A percentile compares a stretch with the other conserved stretches of the same genome.
Conservation (phyloP, 2,113 vertebrate species). For the Sphyrna mokarran region DNA sequence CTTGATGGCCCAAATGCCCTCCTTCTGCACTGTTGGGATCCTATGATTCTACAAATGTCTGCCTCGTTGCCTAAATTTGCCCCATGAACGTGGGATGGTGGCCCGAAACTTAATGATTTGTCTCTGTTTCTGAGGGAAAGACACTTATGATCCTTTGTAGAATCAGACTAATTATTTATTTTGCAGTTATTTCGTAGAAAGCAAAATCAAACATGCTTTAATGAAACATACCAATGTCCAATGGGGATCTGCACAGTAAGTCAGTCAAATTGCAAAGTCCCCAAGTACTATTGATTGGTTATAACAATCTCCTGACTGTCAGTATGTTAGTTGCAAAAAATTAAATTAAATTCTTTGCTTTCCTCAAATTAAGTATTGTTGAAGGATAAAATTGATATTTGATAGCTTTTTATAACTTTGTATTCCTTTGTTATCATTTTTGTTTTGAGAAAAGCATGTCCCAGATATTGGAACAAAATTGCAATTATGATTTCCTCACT, state of each 20-base stretch:
- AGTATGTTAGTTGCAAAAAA: background rate
- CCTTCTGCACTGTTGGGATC: too few relatives aligned
- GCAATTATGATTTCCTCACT: background rate
- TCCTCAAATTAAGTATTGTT: background rate
- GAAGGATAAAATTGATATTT: background rate
- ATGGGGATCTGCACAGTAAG: background rate
- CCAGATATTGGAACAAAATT: background rate
- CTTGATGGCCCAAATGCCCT: too few relatives aligned
- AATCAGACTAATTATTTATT: too few relatives aligned
- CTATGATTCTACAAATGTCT: background rate
- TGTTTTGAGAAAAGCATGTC: background rate
- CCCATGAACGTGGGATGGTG: background rate
- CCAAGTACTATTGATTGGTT: background rate
- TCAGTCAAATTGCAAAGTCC: background rate
- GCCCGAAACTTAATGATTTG: background rate
- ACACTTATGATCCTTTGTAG: background rate
- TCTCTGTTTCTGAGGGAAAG: background rate
- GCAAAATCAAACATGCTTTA: background rate
- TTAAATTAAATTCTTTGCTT: background rate
- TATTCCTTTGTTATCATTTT: background rate
- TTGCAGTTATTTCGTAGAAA: background rate
- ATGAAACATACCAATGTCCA: background rate
- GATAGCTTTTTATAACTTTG: background rate
- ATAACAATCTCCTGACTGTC: background rate
- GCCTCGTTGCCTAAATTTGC: background rate